Base-by-base conservation (phyloP, 2,797 vertebrate genomes). In the Allobates femoralis region DNA sequence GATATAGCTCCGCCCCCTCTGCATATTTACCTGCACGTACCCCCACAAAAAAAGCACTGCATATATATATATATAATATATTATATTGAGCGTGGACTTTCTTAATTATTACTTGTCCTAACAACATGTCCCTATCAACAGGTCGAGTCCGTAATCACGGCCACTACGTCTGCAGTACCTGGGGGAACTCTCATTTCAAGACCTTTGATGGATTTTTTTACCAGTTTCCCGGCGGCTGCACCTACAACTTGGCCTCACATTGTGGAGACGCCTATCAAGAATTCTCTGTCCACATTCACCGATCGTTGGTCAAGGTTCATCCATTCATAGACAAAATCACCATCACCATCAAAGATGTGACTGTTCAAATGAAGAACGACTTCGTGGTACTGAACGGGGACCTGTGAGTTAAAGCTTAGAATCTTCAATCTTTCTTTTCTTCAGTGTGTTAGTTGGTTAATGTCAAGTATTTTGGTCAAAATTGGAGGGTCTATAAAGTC, bases 151-250 rank as follows among this genome's bases (percentile, higher is more conserved):
- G 87, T 79, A 97, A 93, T 94, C 97, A 99, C 56, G 91, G 96
- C 67, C 93, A 95, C 90, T 96, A 82, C 85, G 96, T 98, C 94
- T 99, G 98, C 92, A 99, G 98, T 91, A 96, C 97, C 16, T 99
- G 98, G 98, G 98, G 98, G n/a, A 93, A 95, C 88, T 94, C 96
- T 84, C 96, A 99, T 92, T 98, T 96, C 92, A 98, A 97, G 94
- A 98, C 97, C 0, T 99, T 99, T n/a, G 98, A 99, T 51, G 97
- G 98, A 0, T 95, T 96, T 0, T 0, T 97, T 50, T 99, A 92
- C 91, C 95, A 96, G 37, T 99, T 96, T 92, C 94, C 95, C 0
- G 97, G 97, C 11, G 53, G 87, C 84, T 99, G 98, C 67, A 96
- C 96, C 87, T 99, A 99, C 85, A 97, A 97, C 90, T 94, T 99